These are phyloP conservation scores for Linyphia triangularis DNA, from an alignment of 2,888 invertebrate genomes.

Conservation along the genomic window DNA sequence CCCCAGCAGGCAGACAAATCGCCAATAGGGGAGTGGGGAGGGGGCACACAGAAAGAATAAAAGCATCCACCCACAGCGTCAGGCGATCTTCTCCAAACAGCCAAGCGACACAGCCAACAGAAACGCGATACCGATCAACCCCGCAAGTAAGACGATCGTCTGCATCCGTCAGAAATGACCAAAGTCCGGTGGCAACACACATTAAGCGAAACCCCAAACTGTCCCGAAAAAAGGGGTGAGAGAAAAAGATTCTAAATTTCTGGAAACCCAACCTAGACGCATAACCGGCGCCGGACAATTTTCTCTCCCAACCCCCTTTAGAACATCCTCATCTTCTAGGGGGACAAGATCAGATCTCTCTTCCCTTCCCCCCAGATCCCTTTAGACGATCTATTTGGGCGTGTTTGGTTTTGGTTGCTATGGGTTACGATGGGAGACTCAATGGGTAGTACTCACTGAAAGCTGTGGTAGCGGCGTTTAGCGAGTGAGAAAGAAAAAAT, in stretches of 20 bases:
- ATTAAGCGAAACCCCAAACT: neutral
- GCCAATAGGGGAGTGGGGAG: neutral
- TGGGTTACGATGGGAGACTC: constrained; percentile 46
- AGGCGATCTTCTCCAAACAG: neutral
- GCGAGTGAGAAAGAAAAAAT: neutral
- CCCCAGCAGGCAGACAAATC: neutral
- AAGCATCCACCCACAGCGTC: neutral
- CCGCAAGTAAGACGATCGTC: too few species aligned
- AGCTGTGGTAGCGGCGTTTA: neutral
- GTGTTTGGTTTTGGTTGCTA: constrained; percentile 72
- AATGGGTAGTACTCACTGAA: neutral
- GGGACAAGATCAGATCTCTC: constrained; percentile 33
- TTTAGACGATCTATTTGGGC: constrained; percentile 64
- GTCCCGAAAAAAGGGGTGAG: neutral
- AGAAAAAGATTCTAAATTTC: constrained; percentile 68
- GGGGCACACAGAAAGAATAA: neutral
- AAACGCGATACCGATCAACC: constrained; percentile 3
- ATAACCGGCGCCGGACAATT: constrained; percentile 63
- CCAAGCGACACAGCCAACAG: neutral
- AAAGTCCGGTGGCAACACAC: neutral
- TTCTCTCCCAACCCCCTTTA: constrained; percentile 12
- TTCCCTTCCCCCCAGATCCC: neutral
- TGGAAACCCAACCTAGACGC: constrained; percentile 70
- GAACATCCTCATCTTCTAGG: constrained; percentile 39
- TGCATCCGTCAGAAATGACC: too few species aligned